phyloP scores from a whole-genome alignment of 2,113 vertebrate species.

The Phylloscopus trochilus region DNA sequence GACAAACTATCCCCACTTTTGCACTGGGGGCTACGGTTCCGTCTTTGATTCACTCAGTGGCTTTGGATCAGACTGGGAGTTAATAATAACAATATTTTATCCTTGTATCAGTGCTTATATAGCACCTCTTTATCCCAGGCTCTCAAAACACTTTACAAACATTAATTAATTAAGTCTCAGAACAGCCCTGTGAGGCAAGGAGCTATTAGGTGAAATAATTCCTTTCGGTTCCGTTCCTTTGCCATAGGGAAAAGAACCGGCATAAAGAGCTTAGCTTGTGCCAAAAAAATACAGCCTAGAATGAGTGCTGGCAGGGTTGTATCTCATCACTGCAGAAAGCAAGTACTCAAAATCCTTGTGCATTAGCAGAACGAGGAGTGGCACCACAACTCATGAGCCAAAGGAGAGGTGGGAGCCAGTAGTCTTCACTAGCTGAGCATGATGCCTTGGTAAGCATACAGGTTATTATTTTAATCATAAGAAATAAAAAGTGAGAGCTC shows the following conservation, averaged over 20 bases:
- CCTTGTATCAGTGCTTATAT: slow-evolving; percentile 23
- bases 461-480: slow-evolving; percentile 5
- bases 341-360: slow-evolving; percentile 1
- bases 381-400: neutral
- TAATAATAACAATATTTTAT: slow-evolving; percentile 39
- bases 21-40: neutral
- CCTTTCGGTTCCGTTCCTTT: slow-evolving; percentile 52
- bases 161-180: slow-evolving; percentile 69
- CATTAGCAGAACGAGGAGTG: slow-evolving; percentile 1
- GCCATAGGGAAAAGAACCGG: neutral
- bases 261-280: slow-evolving; percentile 33
- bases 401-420: neutral
- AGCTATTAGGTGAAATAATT: slow-evolving; percentile 67
- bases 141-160: slow-evolving; percentile 60
- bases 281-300: slow-evolving; percentile 35
- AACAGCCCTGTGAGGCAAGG: slow-evolving; percentile 47
- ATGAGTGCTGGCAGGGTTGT: slow-evolving; percentile 15
- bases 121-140: slow-evolving; percentile 37
- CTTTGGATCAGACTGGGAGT: slow-evolving; percentile 5
- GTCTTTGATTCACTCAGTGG: neutral
- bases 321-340: slow-evolving; percentile 40
- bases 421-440: neutral
- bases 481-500: slow-evolving; percentile 38
- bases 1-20: neutral
- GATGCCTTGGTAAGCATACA: neutral